These are phyloP conservation scores for Daboia siamensis DNA, from an alignment of 2,113 vertebrate genomes.

Conservation along the genomic window DNA sequence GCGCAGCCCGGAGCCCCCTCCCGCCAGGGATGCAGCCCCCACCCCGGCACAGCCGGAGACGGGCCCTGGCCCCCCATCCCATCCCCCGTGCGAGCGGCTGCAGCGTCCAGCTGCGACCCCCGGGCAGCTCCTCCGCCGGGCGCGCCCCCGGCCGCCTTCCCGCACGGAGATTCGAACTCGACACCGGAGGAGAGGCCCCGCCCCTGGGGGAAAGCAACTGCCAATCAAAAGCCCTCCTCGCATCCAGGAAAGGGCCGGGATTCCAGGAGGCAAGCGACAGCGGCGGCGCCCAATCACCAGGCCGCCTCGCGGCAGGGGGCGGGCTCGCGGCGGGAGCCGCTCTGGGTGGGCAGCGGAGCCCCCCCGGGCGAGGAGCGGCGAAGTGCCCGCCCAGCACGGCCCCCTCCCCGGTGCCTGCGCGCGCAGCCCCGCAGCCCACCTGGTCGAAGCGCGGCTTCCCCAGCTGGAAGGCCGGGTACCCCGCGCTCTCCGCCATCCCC, in stretches of 20 bases:
- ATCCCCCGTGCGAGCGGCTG: not conserved
- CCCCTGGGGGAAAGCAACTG: not conserved
- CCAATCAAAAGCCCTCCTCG: constrained; percentile 56
- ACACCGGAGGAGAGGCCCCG: not conserved
- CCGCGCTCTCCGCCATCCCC: constrained; percentile 77
- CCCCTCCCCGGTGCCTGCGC: not conserved
- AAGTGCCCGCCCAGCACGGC: not conserved
- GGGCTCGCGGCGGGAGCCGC: not conserved
- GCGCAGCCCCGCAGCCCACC: constrained; percentile 65
- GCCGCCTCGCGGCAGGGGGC: constrained; percentile 11
- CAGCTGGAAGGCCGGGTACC: constrained; percentile 77
- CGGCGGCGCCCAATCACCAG: constrained; percentile 22
- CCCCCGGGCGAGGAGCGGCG: not conserved
- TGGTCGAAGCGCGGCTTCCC: constrained; percentile 85
- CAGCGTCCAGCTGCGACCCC: not conserved
- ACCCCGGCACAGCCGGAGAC: not conserved
- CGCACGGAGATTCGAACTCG: not conserved
- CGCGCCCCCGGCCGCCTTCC: not conserved
- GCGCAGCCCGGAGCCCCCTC: not conserved
- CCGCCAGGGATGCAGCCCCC: not conserved
- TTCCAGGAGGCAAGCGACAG: constrained; percentile 30
- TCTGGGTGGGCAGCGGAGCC: not conserved
- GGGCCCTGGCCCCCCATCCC: not conserved
- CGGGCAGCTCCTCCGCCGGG: too few species aligned
- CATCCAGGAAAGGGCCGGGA: constrained; percentile 20